Evolutionary conservation across 2,888 invertebrate genomes (phyloP).

Genomic region (Ectobius pallidus): DNA sequence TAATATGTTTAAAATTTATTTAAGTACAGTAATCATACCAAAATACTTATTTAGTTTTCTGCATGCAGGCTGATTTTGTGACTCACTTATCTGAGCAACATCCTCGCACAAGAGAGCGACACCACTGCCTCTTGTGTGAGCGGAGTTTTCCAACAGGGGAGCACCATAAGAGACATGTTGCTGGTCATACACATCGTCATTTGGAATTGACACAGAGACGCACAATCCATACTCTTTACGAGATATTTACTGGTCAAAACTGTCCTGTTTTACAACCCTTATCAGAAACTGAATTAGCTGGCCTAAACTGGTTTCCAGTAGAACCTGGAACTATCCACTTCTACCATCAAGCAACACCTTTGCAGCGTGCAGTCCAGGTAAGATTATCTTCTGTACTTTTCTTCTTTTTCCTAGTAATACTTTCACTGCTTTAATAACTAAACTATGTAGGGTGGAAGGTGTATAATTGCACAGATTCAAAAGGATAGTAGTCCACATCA

Average conservation of each 20-base stretch:
- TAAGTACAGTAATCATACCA: no score
- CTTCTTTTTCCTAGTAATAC: no score
- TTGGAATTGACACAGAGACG: slow-evolving; percentile 54
- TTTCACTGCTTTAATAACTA: no score
- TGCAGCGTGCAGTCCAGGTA: slow-evolving; percentile 56
- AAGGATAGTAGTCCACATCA: no score
- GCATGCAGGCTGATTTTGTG: slow-evolving; percentile 34
- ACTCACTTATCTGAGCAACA: slow-evolving; percentile 35
- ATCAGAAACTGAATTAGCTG: slow-evolving; percentile 50
- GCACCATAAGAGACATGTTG: slow-evolving; percentile 52
- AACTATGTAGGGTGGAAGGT: no score
- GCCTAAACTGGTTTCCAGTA: slow-evolving; percentile 44
- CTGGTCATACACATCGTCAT: slow-evolving; percentile 54
- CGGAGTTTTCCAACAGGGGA: slow-evolving; percentile 53
- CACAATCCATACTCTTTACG: slow-evolving; percentile 55
- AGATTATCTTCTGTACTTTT: no score
- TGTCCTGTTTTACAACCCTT: slow-evolving; percentile 53
- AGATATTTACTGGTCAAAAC: slow-evolving; percentile 54
- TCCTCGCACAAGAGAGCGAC: slow-evolving; percentile 40
- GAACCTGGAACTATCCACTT: slow-evolving; percentile 45
- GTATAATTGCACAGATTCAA: no score
- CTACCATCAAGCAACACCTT: slow-evolving; percentile 51
- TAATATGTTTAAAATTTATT: no score
- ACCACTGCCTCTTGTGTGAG: slow-evolving; percentile 54
- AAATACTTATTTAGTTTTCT: neutral